Conservation (phyloP, 2,888 invertebrate genomes). For the Lasioglossum malachurum region DNA sequence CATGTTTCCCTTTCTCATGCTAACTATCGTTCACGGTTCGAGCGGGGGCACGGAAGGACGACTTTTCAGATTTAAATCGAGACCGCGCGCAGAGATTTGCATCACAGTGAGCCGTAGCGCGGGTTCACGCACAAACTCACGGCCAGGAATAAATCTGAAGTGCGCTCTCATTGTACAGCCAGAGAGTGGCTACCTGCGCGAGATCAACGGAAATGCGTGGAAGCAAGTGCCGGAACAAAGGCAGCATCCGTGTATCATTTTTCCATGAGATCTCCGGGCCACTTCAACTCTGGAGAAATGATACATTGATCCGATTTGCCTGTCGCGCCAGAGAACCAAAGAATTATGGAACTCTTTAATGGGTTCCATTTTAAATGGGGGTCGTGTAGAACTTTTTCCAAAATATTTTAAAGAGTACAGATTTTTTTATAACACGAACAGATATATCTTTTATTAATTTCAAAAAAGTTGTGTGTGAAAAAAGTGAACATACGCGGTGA, state of each 20-base stretch:
- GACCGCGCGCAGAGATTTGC: slow-evolving; percentile 66
- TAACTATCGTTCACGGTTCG: slow-evolving; percentile 60
- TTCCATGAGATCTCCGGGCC: neutral
- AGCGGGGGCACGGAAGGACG: slow-evolving; percentile 56
- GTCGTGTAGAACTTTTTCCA: neutral
- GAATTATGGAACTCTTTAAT: neutral
- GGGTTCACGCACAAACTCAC: slow-evolving; percentile 44
- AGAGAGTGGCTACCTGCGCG: slow-evolving; percentile 38
- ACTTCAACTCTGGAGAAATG: neutral
- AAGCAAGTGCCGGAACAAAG: slow-evolving; percentile 14
- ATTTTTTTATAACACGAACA: too few species aligned
- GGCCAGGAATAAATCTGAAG: slow-evolving; percentile 48
- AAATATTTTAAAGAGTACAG: neutral
- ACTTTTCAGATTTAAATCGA: slow-evolving; percentile 75
- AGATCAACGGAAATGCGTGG: slow-evolving; percentile 41
- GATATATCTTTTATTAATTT: neutral
- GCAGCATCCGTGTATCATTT: neutral
- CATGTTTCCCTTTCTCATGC: slow-evolving; percentile 68
- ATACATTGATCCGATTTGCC: neutral
- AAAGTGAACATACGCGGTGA: neutral
- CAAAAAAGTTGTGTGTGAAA: neutral
- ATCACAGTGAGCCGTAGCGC: slow-evolving; percentile 67
- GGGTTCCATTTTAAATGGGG: neutral
- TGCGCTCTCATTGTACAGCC: slow-evolving; percentile 44
- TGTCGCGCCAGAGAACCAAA: neutral